Percentiles rank a stretch among this genome's conserved stretches.
These are phyloP conservation scores for Hydrochoerus hydrochaeris DNA, from an alignment of 2,113 vertebrate genomes.

Conservation along the genomic window DNA sequence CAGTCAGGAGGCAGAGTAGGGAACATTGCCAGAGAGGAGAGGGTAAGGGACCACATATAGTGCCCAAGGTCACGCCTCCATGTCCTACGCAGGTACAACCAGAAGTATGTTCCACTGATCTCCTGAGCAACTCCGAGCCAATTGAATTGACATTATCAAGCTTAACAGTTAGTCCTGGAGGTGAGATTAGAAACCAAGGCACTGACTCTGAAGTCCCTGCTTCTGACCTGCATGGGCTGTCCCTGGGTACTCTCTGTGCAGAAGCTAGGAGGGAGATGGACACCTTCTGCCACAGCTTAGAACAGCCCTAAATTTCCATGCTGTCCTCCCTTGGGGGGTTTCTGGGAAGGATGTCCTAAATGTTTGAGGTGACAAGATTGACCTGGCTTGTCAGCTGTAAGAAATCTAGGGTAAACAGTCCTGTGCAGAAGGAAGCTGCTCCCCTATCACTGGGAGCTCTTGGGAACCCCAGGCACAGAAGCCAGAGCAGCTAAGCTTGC, in stretches of 20 bases:
- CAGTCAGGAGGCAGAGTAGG: background rate
- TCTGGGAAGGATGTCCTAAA: background rate
- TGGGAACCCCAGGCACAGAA: rapidly evolving
- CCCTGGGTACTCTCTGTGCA: background rate
- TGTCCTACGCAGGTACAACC: background rate
- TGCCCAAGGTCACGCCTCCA: background rate
- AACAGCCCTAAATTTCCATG: background rate
- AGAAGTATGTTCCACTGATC: background rate
- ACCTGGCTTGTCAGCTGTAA: background rate
- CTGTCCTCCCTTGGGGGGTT: background rate
- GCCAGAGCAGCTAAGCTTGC: too few species aligned
- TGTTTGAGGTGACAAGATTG: background rate
- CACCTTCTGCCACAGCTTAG: background rate
- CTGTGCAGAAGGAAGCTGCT: background rate
- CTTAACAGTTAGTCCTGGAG: background rate
- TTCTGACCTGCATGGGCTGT: rapidly evolving
- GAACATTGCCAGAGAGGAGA: background rate
- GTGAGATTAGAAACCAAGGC: background rate
- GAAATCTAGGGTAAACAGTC: background rate
- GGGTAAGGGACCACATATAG: background rate
- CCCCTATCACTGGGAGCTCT: background rate
- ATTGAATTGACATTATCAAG: background rate
- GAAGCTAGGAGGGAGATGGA: rapidly evolving
- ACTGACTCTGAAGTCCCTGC: background rate
- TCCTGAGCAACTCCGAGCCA: background rate